Conservation (phyloP, 2,113 vertebrate species). For the Rallus limicola region DNA sequence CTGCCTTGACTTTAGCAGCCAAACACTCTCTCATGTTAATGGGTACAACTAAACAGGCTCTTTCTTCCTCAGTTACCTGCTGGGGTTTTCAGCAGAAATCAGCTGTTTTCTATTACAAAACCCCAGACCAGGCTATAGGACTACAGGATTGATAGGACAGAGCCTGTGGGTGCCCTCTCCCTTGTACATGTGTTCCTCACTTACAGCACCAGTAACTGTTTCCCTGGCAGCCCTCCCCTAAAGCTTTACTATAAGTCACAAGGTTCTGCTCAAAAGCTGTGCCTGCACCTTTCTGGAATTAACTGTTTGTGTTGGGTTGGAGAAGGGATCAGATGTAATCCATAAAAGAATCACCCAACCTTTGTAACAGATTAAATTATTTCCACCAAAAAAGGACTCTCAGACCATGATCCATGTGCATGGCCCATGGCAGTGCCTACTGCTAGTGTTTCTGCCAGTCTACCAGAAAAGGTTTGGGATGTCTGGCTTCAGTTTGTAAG, state of each 20-base stretch:
- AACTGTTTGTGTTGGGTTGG: background rate
- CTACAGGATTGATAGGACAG: background rate
- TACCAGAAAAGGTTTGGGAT: background rate
- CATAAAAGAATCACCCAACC: background rate
- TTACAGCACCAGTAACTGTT: accelerated
- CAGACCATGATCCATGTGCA: accelerated
- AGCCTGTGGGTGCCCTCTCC: background rate
- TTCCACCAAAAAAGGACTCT: background rate
- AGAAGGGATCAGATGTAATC: background rate
- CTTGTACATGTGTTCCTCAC: background rate
- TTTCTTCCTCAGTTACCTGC: background rate
- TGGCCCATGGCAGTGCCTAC: background rate
- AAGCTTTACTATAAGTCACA: background rate
- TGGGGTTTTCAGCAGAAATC: background rate
- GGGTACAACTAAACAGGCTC: background rate
- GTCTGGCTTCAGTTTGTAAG: background rate
- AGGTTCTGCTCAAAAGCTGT: background rate
- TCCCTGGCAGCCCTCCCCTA: background rate
- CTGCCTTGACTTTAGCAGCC: background rate
- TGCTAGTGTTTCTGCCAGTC: background rate
- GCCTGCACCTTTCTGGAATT: background rate
- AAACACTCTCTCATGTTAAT: background rate
- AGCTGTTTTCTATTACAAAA: background rate
- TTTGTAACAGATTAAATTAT: background rate
- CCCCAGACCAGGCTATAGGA: background rate